Evolutionary conservation across 2,113 vertebrate genomes (phyloP).

Genomic region (Chaetops frenatus): DNA sequence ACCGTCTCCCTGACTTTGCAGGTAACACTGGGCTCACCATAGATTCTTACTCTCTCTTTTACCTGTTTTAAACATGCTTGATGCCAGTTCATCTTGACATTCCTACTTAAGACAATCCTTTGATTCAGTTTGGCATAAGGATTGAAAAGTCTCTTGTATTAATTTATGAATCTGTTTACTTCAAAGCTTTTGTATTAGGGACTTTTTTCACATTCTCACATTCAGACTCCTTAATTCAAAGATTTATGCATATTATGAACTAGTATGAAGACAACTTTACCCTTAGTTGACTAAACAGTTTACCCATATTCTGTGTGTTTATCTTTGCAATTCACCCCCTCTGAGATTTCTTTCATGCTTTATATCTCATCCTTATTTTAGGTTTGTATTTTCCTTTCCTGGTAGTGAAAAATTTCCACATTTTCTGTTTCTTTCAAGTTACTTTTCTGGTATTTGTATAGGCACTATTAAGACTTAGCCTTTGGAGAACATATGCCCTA

Average conservation of each 20-base stretch:
- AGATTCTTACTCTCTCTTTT: not conserved
- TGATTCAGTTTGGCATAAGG: not conserved
- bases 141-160: not conserved
- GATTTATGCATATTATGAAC: not conserved
- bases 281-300: not conserved
- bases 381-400: not conserved
- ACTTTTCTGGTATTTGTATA: not conserved
- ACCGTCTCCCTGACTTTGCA: constrained; percentile 86
- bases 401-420: not conserved
- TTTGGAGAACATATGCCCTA: not conserved
- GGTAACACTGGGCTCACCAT: constrained; percentile 55
- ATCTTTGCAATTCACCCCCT: not conserved
- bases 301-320: not conserved
- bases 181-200: not conserved
- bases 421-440: not conserved
- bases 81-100: not conserved
- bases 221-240: not conserved
- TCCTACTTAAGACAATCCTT: not conserved
- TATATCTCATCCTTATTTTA: not conserved
- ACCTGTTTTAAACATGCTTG: not conserved
- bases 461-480: not conserved
- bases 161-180: not conserved
- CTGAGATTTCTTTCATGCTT: not conserved
- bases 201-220: not conserved
- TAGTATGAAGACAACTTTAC: not conserved